phyloP scores from a whole-genome alignment of 1,140 invertebrate genomes.

The Plodia interpunctella region DNA sequence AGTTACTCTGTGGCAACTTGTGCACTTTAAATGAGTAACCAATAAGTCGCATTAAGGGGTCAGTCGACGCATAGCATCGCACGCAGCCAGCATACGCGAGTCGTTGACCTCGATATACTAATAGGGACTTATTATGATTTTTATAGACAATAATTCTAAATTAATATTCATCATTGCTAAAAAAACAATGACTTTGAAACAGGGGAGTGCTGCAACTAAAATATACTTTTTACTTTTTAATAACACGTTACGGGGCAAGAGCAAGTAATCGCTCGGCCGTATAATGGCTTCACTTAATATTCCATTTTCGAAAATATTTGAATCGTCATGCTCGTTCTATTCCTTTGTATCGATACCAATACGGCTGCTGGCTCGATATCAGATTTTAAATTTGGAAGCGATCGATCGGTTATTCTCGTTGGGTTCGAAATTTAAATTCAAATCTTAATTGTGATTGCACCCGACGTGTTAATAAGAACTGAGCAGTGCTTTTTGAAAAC shows the following conservation, averaged over 20 bases:
- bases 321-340: conserved; percentile 72
- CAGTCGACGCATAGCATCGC: conserved; percentile 61
- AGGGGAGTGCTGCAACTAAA: conserved; percentile 22
- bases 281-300: conserved; percentile 75
- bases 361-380: conserved; percentile 53
- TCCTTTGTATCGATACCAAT: conserved; percentile 55
- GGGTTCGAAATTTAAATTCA: conserved; percentile 42
- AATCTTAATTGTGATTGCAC: conserved; percentile 38
- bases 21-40: conserved; percentile 66
- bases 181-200: conserved; percentile 12
- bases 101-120: conserved; percentile 66
- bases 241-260: conserved; percentile 53
- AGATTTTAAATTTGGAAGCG: conserved; percentile 70
- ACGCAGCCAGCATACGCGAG: conserved; percentile 62
- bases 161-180: conserved; percentile 4
- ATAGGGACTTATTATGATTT: conserved; percentile 49
- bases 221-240: conserved; percentile 58
- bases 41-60: conserved; percentile 72
- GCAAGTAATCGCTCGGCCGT: conserved; percentile 63
- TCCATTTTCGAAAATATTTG: conserved; percentile 75
- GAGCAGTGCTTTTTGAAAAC: background rate
- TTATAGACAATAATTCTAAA: conserved; percentile 20
- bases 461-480: conserved; percentile 27
- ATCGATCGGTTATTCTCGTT: conserved; percentile 48
- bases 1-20: conserved; percentile 28